Conservation (phyloP, 2,797 vertebrate genomes). For the Sebastes iracundus region DNA sequence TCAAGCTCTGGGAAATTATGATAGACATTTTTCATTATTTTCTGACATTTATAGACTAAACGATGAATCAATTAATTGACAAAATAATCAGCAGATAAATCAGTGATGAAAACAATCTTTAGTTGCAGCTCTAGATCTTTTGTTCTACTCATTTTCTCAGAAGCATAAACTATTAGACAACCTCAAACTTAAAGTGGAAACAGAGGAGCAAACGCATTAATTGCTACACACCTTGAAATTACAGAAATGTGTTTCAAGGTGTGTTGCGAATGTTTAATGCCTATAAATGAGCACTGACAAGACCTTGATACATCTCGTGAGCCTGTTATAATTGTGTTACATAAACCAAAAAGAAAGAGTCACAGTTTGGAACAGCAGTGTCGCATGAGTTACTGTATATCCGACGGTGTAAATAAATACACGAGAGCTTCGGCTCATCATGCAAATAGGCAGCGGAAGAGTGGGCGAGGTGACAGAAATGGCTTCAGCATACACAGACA, state of each 20-base stretch:
- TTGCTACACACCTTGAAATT: not conserved
- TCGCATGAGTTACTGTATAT: constrained; percentile 50
- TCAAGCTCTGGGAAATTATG: no score
- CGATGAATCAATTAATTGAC: not conserved
- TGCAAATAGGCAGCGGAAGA: constrained; percentile 59
- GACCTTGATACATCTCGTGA: constrained; percentile 12
- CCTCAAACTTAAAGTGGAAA: not conserved
- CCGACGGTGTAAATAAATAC: constrained; percentile 62
- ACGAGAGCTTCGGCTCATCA: constrained; percentile 45
- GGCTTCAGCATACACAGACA: constrained; percentile 54
- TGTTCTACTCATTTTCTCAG: not conserved
- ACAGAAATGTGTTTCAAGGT: constrained; percentile 2
- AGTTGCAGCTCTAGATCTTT: not conserved
- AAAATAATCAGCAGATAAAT: not conserved
- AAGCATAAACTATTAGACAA: not conserved
- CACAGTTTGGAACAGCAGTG: constrained; percentile 33
- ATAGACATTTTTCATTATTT: not conserved
- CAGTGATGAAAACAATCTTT: not conserved
- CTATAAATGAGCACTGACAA: not conserved
- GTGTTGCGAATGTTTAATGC: not conserved
- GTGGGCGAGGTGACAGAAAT: constrained; percentile 58
- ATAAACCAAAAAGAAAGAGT: constrained; percentile 44
- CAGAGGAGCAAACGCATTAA: not conserved
- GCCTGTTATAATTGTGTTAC: constrained; percentile 37
- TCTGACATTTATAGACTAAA: not conserved